Evolutionary conservation across 2,888 invertebrate species (phyloP), one percentile per base, ranked within the genome.

Genomic region (Drosophila tanythrix): DNA sequence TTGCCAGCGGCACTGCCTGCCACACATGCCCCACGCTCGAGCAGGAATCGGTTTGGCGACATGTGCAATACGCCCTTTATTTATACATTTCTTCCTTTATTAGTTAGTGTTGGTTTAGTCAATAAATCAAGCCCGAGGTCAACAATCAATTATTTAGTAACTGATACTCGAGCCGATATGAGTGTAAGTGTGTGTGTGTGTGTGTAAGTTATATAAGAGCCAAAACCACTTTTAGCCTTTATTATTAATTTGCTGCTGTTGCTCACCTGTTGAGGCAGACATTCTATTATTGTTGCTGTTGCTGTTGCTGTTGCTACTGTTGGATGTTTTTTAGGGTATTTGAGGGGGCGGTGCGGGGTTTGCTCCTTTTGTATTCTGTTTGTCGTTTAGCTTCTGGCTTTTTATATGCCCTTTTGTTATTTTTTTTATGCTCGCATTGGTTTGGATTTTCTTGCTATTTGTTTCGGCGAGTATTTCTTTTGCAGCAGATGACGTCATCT

Each of bases 221-320:
- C 27, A 25, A 70, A 57, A 48, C 13, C 6, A 25, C 25, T n/a
- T 60, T 65, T 51, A n/a, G 25, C 25, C 15, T 43, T 53, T 56
- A 27, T 33, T 61, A 52, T 40, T 75, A 48, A 40, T 48, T 59
- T 56, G 51, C 21, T 35, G 38, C 36, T 65, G 61, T 33, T 52
- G 77, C 83, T 90, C 83, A 90, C 90, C 90, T 90, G 90, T 90
- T 90, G 90, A 84, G 33, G 69, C 64, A 55, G 64, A 64, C 55
- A 67, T 65, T 59, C 13, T 51, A n/a, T 75, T 67, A 69, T 67
- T 56, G 38, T 59, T 67, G 43, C 57, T 48, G 58, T n/a, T 33
- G 35, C 18, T 64, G 60, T 31, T 51, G 77, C 85, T 90, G 72
- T 66, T 65, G 61, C n/a, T 21, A 36, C 40, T 53, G 35, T 63